phyloP scores from a whole-genome alignment of 2,888 invertebrate genomes.

The Lampropteryx suffumata region DNA sequence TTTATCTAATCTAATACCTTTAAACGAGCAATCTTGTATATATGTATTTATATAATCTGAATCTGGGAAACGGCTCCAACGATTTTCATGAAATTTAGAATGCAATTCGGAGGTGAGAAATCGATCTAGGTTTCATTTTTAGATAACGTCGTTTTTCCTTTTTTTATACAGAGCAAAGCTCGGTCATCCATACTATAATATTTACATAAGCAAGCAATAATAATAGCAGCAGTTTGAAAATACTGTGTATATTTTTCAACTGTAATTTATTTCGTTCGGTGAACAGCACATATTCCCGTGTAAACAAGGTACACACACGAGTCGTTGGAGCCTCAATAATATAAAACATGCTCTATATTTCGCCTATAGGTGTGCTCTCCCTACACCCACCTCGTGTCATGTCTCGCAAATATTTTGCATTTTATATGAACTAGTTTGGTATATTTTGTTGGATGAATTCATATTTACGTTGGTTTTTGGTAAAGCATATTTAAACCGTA shows the following conservation, averaged over 20 bases:
- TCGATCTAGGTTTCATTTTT: too few species aligned
- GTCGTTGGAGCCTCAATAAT: constrained; percentile 70
- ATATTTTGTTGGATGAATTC: constrained; percentile 7
- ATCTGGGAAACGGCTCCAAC: too few species aligned
- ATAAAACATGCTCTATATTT: constrained; percentile 72
- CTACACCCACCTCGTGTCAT: constrained; percentile 32
- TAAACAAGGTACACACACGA: constrained; percentile 68
- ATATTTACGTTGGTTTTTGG: not conserved
- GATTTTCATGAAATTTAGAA: too few species aligned
- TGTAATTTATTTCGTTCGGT: constrained; percentile 44
- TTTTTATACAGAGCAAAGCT: too few species aligned
- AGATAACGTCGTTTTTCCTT: too few species aligned
- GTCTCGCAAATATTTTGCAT: constrained; percentile 31
- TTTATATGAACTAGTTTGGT: constrained; percentile 28
- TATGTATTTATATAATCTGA: too few species aligned
- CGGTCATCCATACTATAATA: too few species aligned
- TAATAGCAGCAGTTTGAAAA: too few species aligned
- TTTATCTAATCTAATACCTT: too few species aligned
- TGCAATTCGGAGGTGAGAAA: too few species aligned
- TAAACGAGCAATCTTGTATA: too few species aligned
- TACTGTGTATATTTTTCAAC: not conserved
- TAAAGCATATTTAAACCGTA: not conserved
- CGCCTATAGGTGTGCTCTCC: constrained; percentile 58
- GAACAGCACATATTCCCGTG: constrained; percentile 39
- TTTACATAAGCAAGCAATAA: too few species aligned